Percentiles rank a stretch among this genome's conserved stretches.
phyloP scores from a whole-genome alignment of 2,888 invertebrate genomes.

The Epinotia demarniana region DNA sequence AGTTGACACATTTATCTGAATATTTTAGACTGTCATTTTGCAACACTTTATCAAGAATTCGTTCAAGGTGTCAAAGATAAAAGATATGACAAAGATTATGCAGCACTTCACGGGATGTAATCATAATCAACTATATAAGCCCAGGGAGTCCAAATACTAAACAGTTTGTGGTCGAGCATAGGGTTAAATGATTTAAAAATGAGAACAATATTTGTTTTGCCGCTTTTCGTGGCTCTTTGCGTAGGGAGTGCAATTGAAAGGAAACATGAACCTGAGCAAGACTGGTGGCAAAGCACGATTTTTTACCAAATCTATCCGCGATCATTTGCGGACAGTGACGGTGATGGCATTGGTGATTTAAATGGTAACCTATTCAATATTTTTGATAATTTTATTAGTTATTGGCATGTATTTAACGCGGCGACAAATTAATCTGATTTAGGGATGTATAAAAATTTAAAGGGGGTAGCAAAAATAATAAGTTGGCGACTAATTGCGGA shows the following conservation, averaged over 20 bases:
- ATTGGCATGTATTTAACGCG: too few species aligned
- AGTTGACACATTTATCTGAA: slow-evolving; percentile 30
- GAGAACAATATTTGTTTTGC: slow-evolving; percentile 61
- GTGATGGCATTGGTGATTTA: slow-evolving; percentile 88
- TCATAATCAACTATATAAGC: slow-evolving; percentile 36
- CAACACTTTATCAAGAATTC: slow-evolving; percentile 18
- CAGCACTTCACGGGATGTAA: slow-evolving; percentile 15
- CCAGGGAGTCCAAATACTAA: slow-evolving; percentile 8
- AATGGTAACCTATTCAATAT: slow-evolving; percentile 61
- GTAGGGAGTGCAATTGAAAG: slow-evolving; percentile 54
- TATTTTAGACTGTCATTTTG: not conserved
- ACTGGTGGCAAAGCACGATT: slow-evolving; percentile 91
- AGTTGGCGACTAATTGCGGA: too few species aligned
- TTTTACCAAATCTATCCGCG: slow-evolving; percentile 92
- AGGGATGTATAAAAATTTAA: too few species aligned
- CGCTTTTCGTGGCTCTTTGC: slow-evolving; percentile 57
- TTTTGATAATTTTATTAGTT: too few species aligned
- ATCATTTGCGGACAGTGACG: slow-evolving; percentile 90
- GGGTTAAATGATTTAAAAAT: slow-evolving; percentile 48
- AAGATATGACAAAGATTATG: slow-evolving; percentile 1
- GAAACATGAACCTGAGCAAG: slow-evolving; percentile 59
- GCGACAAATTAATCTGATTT: too few species aligned
- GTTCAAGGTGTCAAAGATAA: slow-evolving; percentile 41
- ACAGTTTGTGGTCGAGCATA: slow-evolving; percentile 13
- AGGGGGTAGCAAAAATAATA: too few species aligned